phyloP scores from a whole-genome alignment of 92 coral and sea anemone genomes.

The Phymanthus crucifer region DNA sequence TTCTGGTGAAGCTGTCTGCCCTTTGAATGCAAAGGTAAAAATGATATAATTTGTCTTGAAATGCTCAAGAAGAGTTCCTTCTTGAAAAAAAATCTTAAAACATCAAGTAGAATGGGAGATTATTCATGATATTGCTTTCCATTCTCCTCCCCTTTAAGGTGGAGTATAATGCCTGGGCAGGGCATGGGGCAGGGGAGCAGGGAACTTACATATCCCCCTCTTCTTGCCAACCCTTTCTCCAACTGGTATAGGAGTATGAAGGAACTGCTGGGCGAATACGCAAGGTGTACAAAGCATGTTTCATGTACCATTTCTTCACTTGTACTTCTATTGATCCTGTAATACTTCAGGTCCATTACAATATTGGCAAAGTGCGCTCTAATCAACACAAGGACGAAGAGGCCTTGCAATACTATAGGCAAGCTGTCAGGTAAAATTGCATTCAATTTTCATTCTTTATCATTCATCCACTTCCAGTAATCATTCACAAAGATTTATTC shows the following conservation, averaged over 20 bases:
- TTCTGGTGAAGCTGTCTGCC: constrained; percentile 81
- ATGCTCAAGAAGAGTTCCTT: too few relatives aligned
- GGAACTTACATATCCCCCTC: too few relatives aligned
- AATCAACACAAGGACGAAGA: constrained; percentile 53
- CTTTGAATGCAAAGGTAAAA: constrained; percentile 84
- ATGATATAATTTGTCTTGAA: too few relatives aligned
- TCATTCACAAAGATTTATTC: neutral
- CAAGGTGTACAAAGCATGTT: too few relatives aligned
- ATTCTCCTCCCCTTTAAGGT: neutral
- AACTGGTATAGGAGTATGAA: too few relatives aligned
- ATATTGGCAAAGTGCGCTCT: constrained; percentile 73
- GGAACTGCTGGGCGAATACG: too few relatives aligned
- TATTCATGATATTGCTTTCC: too few relatives aligned
- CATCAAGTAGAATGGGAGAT: too few relatives aligned
- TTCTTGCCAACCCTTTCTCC: too few relatives aligned
- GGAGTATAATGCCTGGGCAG: neutral
- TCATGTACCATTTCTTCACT: too few relatives aligned
- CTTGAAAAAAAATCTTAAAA: neutral
- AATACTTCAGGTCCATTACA: constrained; percentile 72
- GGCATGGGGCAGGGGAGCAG: neutral
- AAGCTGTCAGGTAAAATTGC: constrained; percentile 69
- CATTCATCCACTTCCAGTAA: neutral
- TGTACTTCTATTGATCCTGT: neutral
- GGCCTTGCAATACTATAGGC: constrained; percentile 68
- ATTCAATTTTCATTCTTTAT: too few relatives aligned